Base-by-base conservation (phyloP, 1,140 invertebrate species). In the Trissolcus basalis region DNA sequence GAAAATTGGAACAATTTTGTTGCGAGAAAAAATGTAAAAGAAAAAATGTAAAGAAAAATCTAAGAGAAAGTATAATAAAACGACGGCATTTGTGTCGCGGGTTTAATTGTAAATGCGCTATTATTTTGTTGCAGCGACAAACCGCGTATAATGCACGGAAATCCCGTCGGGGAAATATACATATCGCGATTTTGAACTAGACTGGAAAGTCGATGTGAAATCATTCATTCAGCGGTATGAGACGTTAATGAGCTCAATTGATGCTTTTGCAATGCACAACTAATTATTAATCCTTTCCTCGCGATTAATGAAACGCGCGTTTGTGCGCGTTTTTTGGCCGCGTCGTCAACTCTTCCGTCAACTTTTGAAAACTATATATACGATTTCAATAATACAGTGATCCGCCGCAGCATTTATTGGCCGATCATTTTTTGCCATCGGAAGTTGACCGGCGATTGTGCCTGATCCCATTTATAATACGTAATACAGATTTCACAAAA, bases 401-500 rank as follows among this genome's bases (percentile, higher is more conserved):
- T n/a, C n/a, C n/a, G n/a, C n/a, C n/a, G n/a, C n/a, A n/a, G n/a
- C n/a, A n/a, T n/a, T n/a, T n/a, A n/a, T n/a, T n/a, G n/a, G n/a
- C n/a, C n/a, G n/a, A n/a, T n/a, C n/a, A n/a, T n/a, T 27, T 27
- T 27, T 27, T 27, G 19, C 2, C 19, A 27, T 27, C 19, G 19
- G 19, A 27, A 27, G 19, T 27, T 27, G 19, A 6, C 19, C 6
- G 54, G 33, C 33, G 27, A 55, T 68, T 44, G 59, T 54, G 51
- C 13, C 16, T 50, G 51, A 71, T 71, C 49, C 44, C 49, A 51
- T 71, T 77, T 70, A 72, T 65, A 78, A 65, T 72, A 77, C 76
- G 69, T 78, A 78, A 78, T 73, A 73, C 59, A 51, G 76, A 70
- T 78, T 78, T 78, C 69, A 73, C 65, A 53, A 78, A 72, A 72